phyloP scores from a whole-genome alignment of 2,113 vertebrate genomes.

The Morone saxatilis region DNA sequence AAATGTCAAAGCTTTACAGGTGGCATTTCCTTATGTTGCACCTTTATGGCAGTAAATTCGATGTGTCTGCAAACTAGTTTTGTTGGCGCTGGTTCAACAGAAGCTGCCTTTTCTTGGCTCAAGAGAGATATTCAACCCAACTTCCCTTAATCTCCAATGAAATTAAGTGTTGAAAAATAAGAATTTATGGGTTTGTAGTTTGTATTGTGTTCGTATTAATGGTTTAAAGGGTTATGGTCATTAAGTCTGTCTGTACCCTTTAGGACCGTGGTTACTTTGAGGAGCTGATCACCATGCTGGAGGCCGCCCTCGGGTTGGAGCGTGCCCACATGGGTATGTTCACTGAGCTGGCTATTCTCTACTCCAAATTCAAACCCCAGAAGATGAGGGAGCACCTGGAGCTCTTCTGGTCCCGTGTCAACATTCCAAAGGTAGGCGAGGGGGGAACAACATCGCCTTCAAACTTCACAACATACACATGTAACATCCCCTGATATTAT shows the following conservation, averaged over 20 bases:
- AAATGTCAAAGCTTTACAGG: too few species aligned
- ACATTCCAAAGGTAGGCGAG: slow-evolving; percentile 94
- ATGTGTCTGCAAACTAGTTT: too few species aligned
- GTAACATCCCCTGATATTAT: not conserved
- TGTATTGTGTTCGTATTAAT: not conserved
- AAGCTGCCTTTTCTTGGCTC: not conserved
- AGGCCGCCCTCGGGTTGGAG: slow-evolving; percentile 96
- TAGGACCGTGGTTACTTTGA: slow-evolving; percentile 99
- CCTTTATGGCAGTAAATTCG: too few species aligned
- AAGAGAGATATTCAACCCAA: not conserved
- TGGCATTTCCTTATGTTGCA: too few species aligned
- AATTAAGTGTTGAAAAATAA: not conserved
- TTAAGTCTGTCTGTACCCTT: slow-evolving; percentile 22
- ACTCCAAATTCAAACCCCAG: slow-evolving; percentile 99
- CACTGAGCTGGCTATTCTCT: slow-evolving; percentile 97
- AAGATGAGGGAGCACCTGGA: slow-evolving; percentile 99
- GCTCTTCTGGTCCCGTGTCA: slow-evolving; percentile 98
- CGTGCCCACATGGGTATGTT: slow-evolving; percentile 99
- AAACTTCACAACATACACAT: not conserved
- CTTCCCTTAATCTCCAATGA: too few species aligned
- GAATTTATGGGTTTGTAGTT: not conserved
- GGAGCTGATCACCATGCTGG: slow-evolving; percentile 98
- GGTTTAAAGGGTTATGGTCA: not conserved
- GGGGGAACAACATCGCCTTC: not conserved
- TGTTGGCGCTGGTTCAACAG: too few species aligned